These are phyloP conservation scores for Coelogynopora nodosa DNA, from an alignment of 2,888 invertebrate species.

Conservation along the genomic window DNA sequence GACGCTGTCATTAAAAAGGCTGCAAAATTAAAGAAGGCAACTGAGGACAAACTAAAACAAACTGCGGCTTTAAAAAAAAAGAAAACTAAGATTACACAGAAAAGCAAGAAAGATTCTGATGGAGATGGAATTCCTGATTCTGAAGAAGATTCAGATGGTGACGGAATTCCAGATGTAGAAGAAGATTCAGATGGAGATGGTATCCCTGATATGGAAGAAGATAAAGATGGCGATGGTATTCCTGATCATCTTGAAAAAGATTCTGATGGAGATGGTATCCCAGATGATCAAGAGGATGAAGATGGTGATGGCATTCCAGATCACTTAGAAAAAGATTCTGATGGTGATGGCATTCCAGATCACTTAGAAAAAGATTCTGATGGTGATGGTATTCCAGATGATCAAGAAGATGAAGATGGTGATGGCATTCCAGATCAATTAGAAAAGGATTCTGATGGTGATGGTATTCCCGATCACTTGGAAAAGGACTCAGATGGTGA, in stretches of 20 bases:
- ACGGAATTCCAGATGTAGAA: constrained; percentile 52
- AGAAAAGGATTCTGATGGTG: constrained; percentile 50
- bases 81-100: background rate
- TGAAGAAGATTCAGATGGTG: constrained; percentile 52
- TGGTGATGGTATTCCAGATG: constrained; percentile 55
- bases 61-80: constrained; percentile 27
- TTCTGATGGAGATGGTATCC: constrained; percentile 53
- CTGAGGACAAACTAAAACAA: constrained; percentile 35
- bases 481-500: constrained; percentile 51
- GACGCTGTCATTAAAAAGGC: constrained; percentile 29
- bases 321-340: constrained; percentile 49
- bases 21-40: constrained; percentile 2
- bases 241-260: constrained; percentile 47
- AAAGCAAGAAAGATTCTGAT: constrained; percentile 53
- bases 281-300: constrained; percentile 52
- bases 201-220: constrained; percentile 53
- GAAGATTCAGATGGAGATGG: constrained; percentile 47
- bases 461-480: constrained; percentile 49
- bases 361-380: constrained; percentile 48
- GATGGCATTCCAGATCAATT: constrained; percentile 53
- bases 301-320: constrained; percentile 55
- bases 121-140: constrained; percentile 49
- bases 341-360: constrained; percentile 51
- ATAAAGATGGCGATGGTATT: constrained; percentile 54
- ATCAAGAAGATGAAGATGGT: constrained; percentile 52